Evolutionary conservation across 1,140 invertebrate species (phyloP), one percentile per base, ranked within the genome.

Genomic region (Drosophila truncata): DNA sequence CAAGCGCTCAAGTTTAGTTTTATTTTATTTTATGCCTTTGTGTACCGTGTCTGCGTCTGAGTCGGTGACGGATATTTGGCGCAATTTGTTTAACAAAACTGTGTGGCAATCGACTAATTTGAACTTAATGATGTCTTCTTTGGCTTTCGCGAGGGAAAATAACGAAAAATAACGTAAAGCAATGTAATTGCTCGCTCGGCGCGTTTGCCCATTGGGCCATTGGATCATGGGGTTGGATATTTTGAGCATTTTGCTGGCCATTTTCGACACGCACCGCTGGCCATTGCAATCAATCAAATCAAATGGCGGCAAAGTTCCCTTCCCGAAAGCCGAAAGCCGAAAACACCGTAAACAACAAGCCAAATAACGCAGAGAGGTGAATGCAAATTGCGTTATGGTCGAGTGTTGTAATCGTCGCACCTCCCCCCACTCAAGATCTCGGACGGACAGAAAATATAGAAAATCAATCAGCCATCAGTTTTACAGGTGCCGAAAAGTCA

Each of bases 111-210:
- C 65, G 76, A 66, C 72, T 83, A 83, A 87, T 88, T 80, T 46
- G 66, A 82, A 78, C 83, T 82, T 83, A 87, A 88, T 87, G 83
- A 87, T 87, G 83, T 88, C 83, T 87, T 88, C 80, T 87, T 88
- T 88, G 71, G 83, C 82, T 86, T 78, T 85, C 78, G 78, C 82
- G 52, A 86, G 74, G 65, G 80, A 72, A 87, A 84, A 55, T 29
- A 31, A 58, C 23, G 14, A 57, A 44, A 44, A 66, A 63, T 46
- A 63, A 46, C 62, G 23, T 29, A 25, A 39, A 29, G 73, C 60
- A 87, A 69, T 61, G 72, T 86, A 88, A 88, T 80, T 88, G 84
- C 72, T 60, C 49, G 63, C 44, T 63, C 47, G 23, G 27, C 59
- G 61, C 66, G 57, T 46, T 69, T 59, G 72, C 70, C 66, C 49